Percentiles rank a stretch among this genome's conserved stretches.
These are phyloP conservation scores for Malurus elegans DNA, from an alignment of 2,113 vertebrate genomes.

Conservation along the genomic window DNA sequence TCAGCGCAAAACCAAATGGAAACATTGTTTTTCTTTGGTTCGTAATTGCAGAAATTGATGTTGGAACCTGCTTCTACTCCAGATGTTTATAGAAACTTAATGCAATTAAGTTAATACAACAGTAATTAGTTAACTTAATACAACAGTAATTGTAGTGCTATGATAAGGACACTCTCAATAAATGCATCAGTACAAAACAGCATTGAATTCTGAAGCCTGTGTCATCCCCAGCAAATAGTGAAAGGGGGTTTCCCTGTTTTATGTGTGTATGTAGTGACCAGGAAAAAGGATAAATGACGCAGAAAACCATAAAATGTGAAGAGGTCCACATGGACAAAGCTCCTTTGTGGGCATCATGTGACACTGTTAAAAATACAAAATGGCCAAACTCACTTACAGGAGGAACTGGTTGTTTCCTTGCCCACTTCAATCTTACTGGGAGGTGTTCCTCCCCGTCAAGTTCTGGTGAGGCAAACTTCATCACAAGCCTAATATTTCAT, in stretches of 20 bases:
- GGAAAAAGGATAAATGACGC: not conserved
- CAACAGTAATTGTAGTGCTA: not conserved
- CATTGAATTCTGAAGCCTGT: not conserved
- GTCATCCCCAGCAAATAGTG: fast-evolving
- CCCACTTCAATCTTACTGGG: not conserved
- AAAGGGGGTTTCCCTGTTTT: not conserved
- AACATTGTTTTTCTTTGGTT: not conserved
- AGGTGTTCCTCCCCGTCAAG: not conserved
- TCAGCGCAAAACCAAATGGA: not conserved
- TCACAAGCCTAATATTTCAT: not conserved
- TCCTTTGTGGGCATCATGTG: not conserved
- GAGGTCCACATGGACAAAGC: not conserved
- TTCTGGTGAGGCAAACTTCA: not conserved
- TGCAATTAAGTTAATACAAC: not conserved
- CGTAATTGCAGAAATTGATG: not conserved
- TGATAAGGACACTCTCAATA: not conserved
- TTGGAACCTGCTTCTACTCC: not conserved
- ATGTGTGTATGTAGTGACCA: not conserved
- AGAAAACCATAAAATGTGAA: not conserved
- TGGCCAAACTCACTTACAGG: not conserved
- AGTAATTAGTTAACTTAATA: not conserved
- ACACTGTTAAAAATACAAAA: not conserved
- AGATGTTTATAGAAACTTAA: not conserved
- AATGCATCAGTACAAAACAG: not conserved
- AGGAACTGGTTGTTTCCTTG: not conserved